These are phyloP conservation scores for Bombus superbus DNA, from an alignment of 1,140 invertebrate genomes.

Conservation along the genomic window DNA sequence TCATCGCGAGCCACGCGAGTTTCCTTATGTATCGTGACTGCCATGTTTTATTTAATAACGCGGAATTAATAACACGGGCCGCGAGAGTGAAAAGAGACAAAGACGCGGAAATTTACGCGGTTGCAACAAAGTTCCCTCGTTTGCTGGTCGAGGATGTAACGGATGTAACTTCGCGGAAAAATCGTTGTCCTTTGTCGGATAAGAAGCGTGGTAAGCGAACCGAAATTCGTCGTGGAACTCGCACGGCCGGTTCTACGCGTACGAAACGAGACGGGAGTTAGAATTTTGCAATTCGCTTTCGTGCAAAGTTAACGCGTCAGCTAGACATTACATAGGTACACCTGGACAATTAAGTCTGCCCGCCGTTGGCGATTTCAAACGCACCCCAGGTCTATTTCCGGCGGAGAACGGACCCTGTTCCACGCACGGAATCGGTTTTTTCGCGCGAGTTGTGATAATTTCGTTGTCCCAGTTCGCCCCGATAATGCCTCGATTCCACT, in stretches of 20 bases:
- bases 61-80: slow-evolving; percentile 18
- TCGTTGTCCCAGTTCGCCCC: slow-evolving; percentile 19
- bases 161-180: neutral
- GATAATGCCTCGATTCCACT: slow-evolving; percentile 21
- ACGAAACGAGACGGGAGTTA: neutral
- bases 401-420: neutral
- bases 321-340: neutral
- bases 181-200: neutral
- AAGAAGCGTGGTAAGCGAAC: too few relatives aligned
- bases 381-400: neutral
- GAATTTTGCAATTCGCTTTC: neutral
- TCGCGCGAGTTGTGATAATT: slow-evolving; percentile 33
- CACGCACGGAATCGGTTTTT: neutral
- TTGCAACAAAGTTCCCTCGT: neutral
- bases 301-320: neutral
- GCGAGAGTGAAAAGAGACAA: neutral
- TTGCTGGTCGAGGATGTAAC: neutral
- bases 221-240: neutral
- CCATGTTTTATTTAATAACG: slow-evolving; percentile 22
- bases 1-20: neutral
- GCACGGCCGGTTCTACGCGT: too few relatives aligned
- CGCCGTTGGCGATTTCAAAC: neutral
- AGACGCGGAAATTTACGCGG: neutral
- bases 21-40: neutral
- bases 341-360: slow-evolving; percentile 22